A percentile compares a stretch with the other conserved stretches of the same genome.
These are phyloP conservation scores for Flabesymbios commensalis DNA, from an alignment of 2,888 invertebrate genomes.

Conservation along the genomic window DNA sequence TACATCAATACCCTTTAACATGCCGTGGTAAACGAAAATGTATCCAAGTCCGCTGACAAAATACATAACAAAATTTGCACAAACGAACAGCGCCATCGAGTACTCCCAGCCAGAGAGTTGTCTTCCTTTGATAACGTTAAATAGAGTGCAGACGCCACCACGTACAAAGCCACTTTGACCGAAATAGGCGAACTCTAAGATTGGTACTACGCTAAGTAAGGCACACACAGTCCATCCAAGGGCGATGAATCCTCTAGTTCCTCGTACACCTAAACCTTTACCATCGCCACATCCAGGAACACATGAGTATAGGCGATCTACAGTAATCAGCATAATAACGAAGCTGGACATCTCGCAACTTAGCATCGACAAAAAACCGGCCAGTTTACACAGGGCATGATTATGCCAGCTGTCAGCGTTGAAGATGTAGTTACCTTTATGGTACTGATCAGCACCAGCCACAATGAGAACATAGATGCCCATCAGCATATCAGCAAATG, in stretches of 20 bases:
- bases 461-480: constrained; percentile 13
- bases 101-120: constrained; percentile 6
- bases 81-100: constrained; percentile 4
- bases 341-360: constrained; percentile 11
- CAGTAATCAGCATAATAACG: constrained; percentile 3
- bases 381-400: constrained; percentile 16
- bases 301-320: constrained; percentile 4
- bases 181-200: constrained; percentile 15
- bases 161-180: not conserved
- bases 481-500: constrained; percentile 19
- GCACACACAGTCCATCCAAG: constrained; percentile 9
- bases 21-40: not conserved
- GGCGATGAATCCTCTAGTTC: constrained; percentile 10
- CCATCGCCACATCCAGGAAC: not conserved
- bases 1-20: not conserved
- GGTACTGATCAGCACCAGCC: constrained; percentile 9
- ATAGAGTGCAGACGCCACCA: constrained; percentile 1
- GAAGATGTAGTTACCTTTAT: constrained; percentile 5
- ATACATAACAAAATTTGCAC: not conserved
- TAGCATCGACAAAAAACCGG: constrained; percentile 15
- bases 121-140: constrained; percentile 10
- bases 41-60: not conserved
- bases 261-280: not conserved
- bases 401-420: constrained; percentile 16
- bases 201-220: constrained; percentile 6